A percentile compares a stretch with the other conserved stretches of the same genome.
Conservation (phyloP, 2,797 vertebrate species). For the Brotula barbata region DNA sequence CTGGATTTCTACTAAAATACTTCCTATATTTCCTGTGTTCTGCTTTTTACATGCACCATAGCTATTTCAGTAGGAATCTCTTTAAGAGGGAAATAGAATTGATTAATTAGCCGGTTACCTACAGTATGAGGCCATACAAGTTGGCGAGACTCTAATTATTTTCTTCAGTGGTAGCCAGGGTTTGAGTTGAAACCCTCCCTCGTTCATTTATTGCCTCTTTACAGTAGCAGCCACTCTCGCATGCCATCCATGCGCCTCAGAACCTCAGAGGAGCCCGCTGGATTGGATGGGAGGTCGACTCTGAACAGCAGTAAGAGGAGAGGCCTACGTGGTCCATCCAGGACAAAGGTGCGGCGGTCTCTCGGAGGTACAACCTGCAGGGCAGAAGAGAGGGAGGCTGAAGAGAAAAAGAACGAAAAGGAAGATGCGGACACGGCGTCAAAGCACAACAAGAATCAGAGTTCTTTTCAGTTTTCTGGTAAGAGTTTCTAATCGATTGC, state of each 20-base stretch:
- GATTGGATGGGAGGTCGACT: constrained; percentile 62
- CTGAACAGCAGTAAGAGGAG: constrained; percentile 63
- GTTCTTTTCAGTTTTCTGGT: constrained; percentile 79
- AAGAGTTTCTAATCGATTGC: constrained; percentile 66
- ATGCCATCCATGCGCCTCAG: constrained; percentile 90
- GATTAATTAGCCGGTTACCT: neutral
- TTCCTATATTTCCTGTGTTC: neutral
- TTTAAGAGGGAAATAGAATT: no score
- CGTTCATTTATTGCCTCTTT: neutral
- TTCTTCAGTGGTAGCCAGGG: neutral
- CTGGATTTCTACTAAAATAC: neutral
- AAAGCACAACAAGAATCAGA: constrained; percentile 73
- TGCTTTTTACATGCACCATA: neutral
- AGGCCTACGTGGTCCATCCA: constrained; percentile 57
- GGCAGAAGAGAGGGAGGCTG: constrained; percentile 52
- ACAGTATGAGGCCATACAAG: constrained; percentile 10
- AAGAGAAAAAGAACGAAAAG: no score
- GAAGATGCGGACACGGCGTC: constrained; percentile 66
- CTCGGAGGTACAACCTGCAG: constrained; percentile 43
- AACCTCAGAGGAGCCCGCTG: constrained; percentile 80
- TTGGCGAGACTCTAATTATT: neutral
- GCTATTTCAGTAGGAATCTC: neutral
- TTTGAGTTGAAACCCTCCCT: neutral
- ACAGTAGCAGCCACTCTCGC: constrained; percentile 77
- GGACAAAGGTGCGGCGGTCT: constrained; percentile 79